Percentiles rank a stretch among this genome's conserved stretches.
Evolutionary conservation across 64 coral and sea anemone species (phyloP).

Genomic region (Porites australiensis): DNA sequence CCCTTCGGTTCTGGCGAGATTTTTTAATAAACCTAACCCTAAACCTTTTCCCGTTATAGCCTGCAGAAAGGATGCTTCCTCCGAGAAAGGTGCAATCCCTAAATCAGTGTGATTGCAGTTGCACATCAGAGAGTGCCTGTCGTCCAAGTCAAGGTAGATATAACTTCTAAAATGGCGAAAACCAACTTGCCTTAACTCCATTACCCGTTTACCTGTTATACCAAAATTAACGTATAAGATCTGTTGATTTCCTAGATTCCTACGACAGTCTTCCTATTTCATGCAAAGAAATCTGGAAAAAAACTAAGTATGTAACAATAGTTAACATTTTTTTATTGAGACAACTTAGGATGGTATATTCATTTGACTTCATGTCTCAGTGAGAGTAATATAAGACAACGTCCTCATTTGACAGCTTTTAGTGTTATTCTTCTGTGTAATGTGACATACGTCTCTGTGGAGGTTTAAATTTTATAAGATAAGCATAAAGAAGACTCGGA

Average conservation of each 20-base stretch:
- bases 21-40: background rate
- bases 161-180: background rate
- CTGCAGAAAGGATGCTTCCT: background rate
- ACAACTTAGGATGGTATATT: too few relatives aligned
- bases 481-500: too few relatives aligned
- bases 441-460: too few relatives aligned
- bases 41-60: background rate
- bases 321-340: background rate
- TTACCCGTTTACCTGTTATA: too few relatives aligned
- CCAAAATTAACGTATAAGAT: too few relatives aligned
- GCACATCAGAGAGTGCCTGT: conserved; percentile 61
- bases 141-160: conserved; percentile 10
- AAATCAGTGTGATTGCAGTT: conserved; percentile 54
- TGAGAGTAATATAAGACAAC: too few relatives aligned
- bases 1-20: background rate
- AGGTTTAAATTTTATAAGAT: too few relatives aligned
- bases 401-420: too few relatives aligned
- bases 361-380: too few relatives aligned
- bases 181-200: too few relatives aligned
- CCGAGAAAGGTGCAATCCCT: background rate
- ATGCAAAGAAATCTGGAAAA: conserved; percentile 46
- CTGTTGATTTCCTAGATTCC: background rate
- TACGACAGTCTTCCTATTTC: conserved; percentile 13
- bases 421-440: too few relatives aligned
- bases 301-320: background rate